Evolutionary conservation across 2,113 vertebrate species (phyloP).

Genomic region (Nibea coibor): DNA sequence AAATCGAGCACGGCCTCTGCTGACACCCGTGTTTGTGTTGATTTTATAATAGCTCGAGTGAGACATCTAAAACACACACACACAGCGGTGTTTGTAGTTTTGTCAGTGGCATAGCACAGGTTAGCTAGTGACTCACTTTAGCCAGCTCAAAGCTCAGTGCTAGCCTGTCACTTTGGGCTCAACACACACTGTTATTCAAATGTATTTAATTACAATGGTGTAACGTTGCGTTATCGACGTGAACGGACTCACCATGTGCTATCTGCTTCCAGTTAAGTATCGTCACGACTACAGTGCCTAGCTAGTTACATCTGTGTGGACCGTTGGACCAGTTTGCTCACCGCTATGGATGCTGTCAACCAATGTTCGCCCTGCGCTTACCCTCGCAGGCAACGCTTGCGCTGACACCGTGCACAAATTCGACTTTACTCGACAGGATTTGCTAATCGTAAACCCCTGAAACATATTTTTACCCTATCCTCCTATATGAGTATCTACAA

Average conservation of each 20-base stretch:
- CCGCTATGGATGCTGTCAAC: not conserved
- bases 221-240: not conserved
- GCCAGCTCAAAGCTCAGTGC: slow-evolving; percentile 26
- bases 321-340: not conserved
- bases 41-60: fast-evolving
- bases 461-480: fast-evolving
- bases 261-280: not conserved
- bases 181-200: not conserved
- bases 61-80: no score
- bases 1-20: not conserved
- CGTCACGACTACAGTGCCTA: not conserved
- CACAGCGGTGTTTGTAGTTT: not conserved
- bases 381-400: not conserved
- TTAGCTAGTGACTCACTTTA: not conserved
- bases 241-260: slow-evolving; percentile 46
- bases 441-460: not conserved
- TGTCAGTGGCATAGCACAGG: no score
- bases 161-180: not conserved
- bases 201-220: not conserved
- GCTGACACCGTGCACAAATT: not conserved
- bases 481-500: fast-evolving
- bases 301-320: not conserved
- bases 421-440: fast-evolving
- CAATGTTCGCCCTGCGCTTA: fast-evolving
- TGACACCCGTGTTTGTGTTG: not conserved